Evolutionary conservation across 92 coral and sea anemone genomes (phyloP), one percentile per base, ranked within the genome.

Genomic region (Phenganax subtilis): DNA sequence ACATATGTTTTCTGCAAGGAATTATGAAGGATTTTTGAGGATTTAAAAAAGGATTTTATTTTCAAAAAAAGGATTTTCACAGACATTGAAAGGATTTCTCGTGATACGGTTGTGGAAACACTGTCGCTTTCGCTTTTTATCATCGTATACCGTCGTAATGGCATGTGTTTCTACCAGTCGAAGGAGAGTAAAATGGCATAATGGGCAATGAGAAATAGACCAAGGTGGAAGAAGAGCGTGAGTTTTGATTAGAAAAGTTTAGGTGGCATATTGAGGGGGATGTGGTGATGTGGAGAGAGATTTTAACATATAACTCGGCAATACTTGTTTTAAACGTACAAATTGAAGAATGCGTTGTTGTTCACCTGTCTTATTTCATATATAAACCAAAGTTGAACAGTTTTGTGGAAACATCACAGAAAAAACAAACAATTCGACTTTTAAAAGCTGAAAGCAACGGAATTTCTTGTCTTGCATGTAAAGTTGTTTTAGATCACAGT

Each of bases 391-490:
- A 44, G 27, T 37, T n/a, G 7, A 79, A 64, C 8, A 3, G 55
- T 62, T 79, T 79, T 62, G 61, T 79, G 16, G 79, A 58, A 31
- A 52, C 28, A 61, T 12, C 44, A 55, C 62, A 75, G 30, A 76
- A 75, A 54, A 59, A 65, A 55, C 71, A 28, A 51, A 53, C 62
- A 55, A 58, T 29, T 57, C 81, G n/a, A 55, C 12, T 17, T 4
- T 51, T 55, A 62, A 44, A 68, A 47, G 52, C 67, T 59, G 31
- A 62, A 37, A 51, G 31, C 20, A 60, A 55, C 65, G 15, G 28
- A 44, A 60, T 79, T 10, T 63, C 83, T 25, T 79, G 83, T 27
- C 73, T 79, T 79, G 83, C 60, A 79, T 79, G 20, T 79, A 53
- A 79, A 79, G 74, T 79, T 47, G 56, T 79, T 20, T 64, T 79